Evolutionary conservation across 2,113 vertebrate species (phyloP).

Genomic region (Todiramphus saurophagus): DNA sequence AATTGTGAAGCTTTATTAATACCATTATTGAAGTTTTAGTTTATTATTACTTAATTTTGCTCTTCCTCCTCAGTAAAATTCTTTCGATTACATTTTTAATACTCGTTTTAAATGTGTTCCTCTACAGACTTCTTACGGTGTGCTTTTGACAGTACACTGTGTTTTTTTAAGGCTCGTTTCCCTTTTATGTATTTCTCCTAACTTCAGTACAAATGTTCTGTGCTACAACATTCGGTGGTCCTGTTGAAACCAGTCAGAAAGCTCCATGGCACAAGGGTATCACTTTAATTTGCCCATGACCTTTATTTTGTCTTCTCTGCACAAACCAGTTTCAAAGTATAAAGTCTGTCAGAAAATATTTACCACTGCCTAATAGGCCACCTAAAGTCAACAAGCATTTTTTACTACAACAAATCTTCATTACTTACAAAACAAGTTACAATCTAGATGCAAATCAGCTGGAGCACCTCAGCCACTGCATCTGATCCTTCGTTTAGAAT

Average conservation of each 20-base stretch:
- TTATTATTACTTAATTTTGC: neutral
- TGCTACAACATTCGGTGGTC: neutral
- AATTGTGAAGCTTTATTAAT: neutral
- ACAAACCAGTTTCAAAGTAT: neutral
- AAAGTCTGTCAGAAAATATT: neutral
- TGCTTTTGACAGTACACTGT: neutral
- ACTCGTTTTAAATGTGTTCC: neutral
- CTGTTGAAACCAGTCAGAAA: neutral
- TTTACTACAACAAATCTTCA: neutral
- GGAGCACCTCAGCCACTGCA: neutral
- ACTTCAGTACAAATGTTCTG: neutral
- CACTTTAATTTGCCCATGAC: neutral
- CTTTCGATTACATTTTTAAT: neutral
- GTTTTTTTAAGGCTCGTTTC: neutral
- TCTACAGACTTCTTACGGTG: neutral
- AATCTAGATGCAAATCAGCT: neutral
- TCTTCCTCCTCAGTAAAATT: neutral
- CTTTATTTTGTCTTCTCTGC: neutral
- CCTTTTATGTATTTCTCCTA: neutral
- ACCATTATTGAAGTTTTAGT: neutral
- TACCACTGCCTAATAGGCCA: rapidly evolving
- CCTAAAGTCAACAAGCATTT: neutral
- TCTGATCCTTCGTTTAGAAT: neutral
- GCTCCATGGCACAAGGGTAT: neutral
- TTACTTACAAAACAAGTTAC: neutral